phyloP scores from a whole-genome alignment of 2,797 vertebrate species.

The Parauchenoglanis ngamensis region DNA sequence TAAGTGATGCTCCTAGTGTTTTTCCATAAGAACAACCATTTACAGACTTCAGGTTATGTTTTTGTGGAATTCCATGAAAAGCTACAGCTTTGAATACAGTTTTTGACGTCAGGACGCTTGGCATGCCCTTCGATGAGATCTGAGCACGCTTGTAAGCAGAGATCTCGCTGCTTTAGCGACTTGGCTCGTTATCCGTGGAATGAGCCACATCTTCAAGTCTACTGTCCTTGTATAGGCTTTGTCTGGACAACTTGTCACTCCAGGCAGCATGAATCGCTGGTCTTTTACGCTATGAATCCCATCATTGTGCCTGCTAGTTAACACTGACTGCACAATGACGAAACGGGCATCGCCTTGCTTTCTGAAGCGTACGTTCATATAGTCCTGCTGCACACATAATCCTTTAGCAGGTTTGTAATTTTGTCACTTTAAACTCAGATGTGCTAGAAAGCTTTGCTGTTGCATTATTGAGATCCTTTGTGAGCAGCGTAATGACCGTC shows the following conservation, averaged over 20 bases:
- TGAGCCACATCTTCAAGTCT: background rate
- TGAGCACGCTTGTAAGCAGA: background rate
- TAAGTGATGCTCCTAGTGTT: conserved; percentile 9
- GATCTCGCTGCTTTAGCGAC: background rate
- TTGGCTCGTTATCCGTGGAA: background rate
- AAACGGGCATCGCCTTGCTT: background rate
- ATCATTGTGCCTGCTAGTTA: background rate
- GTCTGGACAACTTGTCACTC: background rate
- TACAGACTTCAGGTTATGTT: background rate
- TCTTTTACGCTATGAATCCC: background rate
- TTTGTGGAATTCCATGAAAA: background rate
- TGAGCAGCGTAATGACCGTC: conserved; percentile 50
- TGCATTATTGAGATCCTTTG: conserved; percentile 45
- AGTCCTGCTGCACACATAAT: background rate
- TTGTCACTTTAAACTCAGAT: background rate
- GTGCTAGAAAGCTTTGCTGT: conserved; percentile 11
- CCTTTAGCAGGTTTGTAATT: background rate
- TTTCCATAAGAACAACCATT: background rate
- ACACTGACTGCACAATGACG: background rate
- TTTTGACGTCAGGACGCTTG: background rate
- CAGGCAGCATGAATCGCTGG: background rate
- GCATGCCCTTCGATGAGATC: background rate
- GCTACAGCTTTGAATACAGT: background rate
- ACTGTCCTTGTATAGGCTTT: background rate
- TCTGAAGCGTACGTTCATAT: background rate